Base-by-base conservation (phyloP, 2,113 vertebrate species). In the Aegithalos caudatus region DNA sequence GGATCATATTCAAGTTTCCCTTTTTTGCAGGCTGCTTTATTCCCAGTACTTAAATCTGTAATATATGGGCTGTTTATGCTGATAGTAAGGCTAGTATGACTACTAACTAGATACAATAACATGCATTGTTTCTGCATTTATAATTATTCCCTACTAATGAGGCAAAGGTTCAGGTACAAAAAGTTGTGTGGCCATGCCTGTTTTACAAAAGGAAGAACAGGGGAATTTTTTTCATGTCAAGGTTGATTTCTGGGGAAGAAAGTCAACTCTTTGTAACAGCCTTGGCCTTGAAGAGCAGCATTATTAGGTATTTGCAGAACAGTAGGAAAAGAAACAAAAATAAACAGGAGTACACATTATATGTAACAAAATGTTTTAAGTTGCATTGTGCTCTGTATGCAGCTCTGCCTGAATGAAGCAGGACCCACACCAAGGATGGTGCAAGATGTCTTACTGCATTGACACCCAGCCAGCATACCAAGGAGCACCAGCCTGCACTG, bases 181-280 rank as follows among this genome's bases (percentile, higher is more conserved):
- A 17, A 93, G 44, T 86, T 88, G 38, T 82, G n/a, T 91, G 64
- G 44, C 66, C 76, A 74, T 91, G 66, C 44, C 37, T 57, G 54
- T 66, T 53, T 80, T 86, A 90, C 69, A 69, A 76, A 96, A 95
- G 80, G 54, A 74, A 96, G 62, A 69, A 69, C 4, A 23, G 14
- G 6, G 7, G 4, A 80, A 42, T 81, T 93, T 94, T 81, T 94
- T 97, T 48, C 50, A 53, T 84, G 40, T 87, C 60, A 67, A 67
- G 27, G 23, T 93, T 93, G 60, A 86, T 83, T 95, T 93, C 44
- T 77, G 8, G 38, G 18, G 8, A 17, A 54, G 57, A 50, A 88
- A 42, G 23, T 47, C 24, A 74, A 16, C 6, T 77, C 33, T 73
- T 73, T 84, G 25, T 86, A 53, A 62, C 37, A 95, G 65, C 57